phyloP scores from a whole-genome alignment of 2,797 vertebrate genomes.

The Onychomys torridus region DNA sequence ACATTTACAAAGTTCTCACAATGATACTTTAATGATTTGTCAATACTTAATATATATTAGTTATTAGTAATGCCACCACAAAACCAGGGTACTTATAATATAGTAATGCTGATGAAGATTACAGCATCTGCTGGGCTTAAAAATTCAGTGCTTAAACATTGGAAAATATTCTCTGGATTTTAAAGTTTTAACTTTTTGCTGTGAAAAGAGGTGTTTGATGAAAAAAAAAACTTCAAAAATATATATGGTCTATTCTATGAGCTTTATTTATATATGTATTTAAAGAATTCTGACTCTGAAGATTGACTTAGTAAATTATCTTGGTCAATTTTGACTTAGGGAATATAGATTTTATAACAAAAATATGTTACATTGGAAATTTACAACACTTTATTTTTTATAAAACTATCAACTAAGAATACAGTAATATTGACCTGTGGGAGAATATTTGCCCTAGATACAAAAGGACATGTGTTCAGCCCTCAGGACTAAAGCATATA shows the following conservation, averaged over 20 bases:
- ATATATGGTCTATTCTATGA: background rate
- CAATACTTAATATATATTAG: background rate
- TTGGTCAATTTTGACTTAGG: background rate
- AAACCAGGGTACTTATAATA: background rate
- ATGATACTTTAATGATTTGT: background rate
- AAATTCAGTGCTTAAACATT: background rate
- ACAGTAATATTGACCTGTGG: background rate
- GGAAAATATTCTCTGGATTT: background rate
- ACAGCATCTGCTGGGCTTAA: background rate
- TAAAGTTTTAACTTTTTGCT: background rate
- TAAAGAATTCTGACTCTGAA: background rate
- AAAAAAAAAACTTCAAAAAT: background rate
- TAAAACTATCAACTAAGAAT: background rate
- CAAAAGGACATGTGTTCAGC: too few relatives aligned
- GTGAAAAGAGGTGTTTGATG: background rate
- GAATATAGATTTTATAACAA: background rate
- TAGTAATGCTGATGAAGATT: background rate
- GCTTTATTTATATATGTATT: background rate
- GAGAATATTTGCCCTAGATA: background rate
- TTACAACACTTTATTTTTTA: background rate
- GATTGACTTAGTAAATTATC: background rate
- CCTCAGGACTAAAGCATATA: background rate
- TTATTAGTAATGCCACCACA: background rate
- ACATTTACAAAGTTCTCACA: background rate
- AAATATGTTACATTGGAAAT: background rate